A percentile compares a stretch with the other conserved stretches of the same genome.
phyloP scores from a whole-genome alignment of 1,140 invertebrate genomes.

The Sycobia sp. region DNA sequence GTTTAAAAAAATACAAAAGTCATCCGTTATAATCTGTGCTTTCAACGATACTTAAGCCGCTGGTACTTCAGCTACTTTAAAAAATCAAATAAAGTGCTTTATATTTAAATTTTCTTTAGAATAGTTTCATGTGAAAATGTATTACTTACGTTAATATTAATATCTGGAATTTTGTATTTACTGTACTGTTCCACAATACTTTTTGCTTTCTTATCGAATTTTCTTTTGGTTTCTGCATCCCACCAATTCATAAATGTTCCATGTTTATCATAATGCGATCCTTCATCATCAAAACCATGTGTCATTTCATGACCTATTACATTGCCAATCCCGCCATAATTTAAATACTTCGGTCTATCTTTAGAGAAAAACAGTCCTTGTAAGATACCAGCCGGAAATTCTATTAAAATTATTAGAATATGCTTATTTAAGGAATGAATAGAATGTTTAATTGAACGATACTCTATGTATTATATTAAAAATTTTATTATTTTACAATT shows the following conservation, averaged over 20 bases:
- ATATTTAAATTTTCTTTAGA: neutral
- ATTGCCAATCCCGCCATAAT: constrained; percentile 72
- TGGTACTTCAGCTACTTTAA: too few species aligned
- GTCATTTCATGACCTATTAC: constrained; percentile 70
- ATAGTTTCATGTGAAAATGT: too few species aligned
- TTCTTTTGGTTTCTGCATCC: constrained; percentile 44
- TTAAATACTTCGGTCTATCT: constrained; percentile 67
- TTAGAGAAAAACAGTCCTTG: constrained; percentile 76
- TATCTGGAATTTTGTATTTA: constrained; percentile 67
- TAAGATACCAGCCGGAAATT: constrained; percentile 78
- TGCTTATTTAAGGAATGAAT: too few species aligned
- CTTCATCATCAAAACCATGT: constrained; percentile 58
- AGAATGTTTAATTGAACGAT: too few species aligned
- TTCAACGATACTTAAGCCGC: too few species aligned
- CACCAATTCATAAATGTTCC: constrained; percentile 59
- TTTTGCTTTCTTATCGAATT: constrained; percentile 57
- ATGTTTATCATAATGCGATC: constrained; percentile 36
- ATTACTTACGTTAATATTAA: constrained; percentile 64
- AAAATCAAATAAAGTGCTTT: too few species aligned
- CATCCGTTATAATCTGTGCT: too few species aligned
- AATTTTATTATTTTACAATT: too few species aligned
- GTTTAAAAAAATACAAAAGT: too few species aligned
- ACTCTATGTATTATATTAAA: too few species aligned
- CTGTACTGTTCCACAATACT: constrained; percentile 76
- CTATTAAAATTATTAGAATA: too few species aligned